These are phyloP conservation scores for Aelia acuminata DNA, from an alignment of 2,888 invertebrate genomes.

Conservation along the genomic window DNA sequence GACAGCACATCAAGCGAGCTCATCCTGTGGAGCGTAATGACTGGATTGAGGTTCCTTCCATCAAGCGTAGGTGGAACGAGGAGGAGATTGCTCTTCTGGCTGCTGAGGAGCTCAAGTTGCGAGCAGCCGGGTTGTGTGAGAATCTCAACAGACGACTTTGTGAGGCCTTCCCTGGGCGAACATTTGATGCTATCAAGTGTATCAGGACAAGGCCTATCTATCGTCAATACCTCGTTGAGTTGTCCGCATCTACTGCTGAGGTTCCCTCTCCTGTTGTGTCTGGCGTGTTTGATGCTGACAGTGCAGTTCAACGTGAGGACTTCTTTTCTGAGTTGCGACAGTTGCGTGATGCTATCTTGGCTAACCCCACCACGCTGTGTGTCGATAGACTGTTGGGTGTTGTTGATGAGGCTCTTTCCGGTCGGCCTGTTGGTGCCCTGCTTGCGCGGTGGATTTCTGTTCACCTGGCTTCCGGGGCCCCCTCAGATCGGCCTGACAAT, in stretches of 20 bases:
- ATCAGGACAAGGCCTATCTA: not conserved
- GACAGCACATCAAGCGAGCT: conserved; percentile 6
- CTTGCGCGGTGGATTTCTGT: too few relatives aligned
- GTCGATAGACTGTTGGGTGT: too few relatives aligned
- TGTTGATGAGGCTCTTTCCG: too few relatives aligned
- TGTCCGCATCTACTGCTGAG: not conserved
- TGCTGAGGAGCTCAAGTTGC: not conserved
- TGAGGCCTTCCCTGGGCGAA: not conserved
- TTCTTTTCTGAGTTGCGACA: too few relatives aligned
- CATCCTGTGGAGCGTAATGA: not conserved
- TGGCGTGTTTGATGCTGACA: too few relatives aligned
- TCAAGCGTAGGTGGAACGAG: not conserved
- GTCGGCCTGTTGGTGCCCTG: too few relatives aligned
- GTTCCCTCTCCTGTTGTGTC: not conserved
- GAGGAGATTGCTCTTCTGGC: conserved; percentile 9
- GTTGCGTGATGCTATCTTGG: too few relatives aligned
- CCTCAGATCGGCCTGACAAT: too few relatives aligned
- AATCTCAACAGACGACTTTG: not conserved
- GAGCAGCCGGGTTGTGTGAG: not conserved
- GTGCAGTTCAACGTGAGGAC: too few relatives aligned
- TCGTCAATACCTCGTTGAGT: not conserved
- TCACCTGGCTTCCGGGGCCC: too few relatives aligned
- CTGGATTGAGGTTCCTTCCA: too few relatives aligned
- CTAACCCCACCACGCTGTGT: too few relatives aligned
- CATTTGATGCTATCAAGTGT: not conserved